Conservation (phyloP, 2,113 vertebrate genomes). For the Hemicordylus capensis region DNA sequence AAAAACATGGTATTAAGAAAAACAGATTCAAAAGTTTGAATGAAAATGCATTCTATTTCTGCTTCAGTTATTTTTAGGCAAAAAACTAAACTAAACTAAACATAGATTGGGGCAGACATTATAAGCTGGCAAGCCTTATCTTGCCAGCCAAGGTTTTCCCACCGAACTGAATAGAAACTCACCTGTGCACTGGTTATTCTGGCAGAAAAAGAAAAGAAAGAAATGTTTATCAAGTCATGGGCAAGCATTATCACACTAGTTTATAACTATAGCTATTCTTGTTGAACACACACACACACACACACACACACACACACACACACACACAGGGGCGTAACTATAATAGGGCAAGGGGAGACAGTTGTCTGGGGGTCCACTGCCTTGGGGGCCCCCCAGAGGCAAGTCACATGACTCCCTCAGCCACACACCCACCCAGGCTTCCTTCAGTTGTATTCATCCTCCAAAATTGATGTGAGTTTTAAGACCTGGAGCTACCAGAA, state of each 20-base stretch:
- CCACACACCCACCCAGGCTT: too few relatives aligned
- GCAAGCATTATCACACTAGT: not conserved
- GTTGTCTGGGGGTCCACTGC: too few relatives aligned
- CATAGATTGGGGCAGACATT: not conserved
- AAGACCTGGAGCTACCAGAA: too few relatives aligned
- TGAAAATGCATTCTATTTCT: not conserved
- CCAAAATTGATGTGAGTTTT: too few relatives aligned
- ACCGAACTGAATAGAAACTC: not conserved
- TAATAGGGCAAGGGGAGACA: too few relatives aligned
- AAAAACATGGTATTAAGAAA: constrained; percentile 45
- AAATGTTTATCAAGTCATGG: not conserved
- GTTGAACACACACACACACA: too few relatives aligned
- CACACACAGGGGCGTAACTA: too few relatives aligned
- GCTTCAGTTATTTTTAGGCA: not conserved
- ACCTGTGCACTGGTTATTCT: not conserved
- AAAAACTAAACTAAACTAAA: not conserved
- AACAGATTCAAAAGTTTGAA: constrained; percentile 30
- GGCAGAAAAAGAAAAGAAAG: not conserved
- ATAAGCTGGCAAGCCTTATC: not conserved
- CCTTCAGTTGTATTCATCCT: too few relatives aligned
- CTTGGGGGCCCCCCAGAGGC: too few relatives aligned
- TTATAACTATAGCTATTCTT: too few relatives aligned
- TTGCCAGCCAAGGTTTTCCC: not conserved
- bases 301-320: too few relatives aligned
- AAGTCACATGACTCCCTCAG: too few relatives aligned